phyloP scores from a whole-genome alignment of 2,797 vertebrate genomes.

The Semaprochilodus insignis region DNA sequence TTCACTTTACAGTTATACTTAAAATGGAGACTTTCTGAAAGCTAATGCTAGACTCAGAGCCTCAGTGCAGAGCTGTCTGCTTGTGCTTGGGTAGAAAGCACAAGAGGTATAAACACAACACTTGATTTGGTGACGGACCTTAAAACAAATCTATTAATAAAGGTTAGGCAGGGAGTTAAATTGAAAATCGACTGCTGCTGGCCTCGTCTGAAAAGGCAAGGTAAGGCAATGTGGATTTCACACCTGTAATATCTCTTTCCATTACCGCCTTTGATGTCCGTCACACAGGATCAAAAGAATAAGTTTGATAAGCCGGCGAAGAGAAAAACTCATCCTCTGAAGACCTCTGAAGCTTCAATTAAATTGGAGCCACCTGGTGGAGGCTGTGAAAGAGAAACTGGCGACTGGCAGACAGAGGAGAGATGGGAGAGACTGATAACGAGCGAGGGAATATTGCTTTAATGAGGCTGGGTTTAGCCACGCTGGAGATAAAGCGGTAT shows the following conservation, averaged over 20 bases:
- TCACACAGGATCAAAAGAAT: slow-evolving; percentile 49
- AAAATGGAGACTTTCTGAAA: slow-evolving; percentile 37
- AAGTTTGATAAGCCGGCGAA: slow-evolving; percentile 12
- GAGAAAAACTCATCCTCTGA: slow-evolving; percentile 30
- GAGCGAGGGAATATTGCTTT: slow-evolving; percentile 34
- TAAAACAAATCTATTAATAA: slow-evolving; percentile 49
- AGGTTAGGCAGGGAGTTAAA: slow-evolving; percentile 45
- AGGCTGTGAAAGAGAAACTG: slow-evolving; percentile 16
- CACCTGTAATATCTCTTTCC: slow-evolving; percentile 40
- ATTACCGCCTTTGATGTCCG: slow-evolving; percentile 52
- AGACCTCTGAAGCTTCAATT: slow-evolving; percentile 44
- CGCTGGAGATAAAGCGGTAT: slow-evolving; percentile 38
- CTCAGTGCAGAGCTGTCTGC: background rate
- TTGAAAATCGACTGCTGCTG: slow-evolving; percentile 42
- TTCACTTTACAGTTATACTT: slow-evolving; percentile 35
- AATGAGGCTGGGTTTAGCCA: slow-evolving; percentile 27
- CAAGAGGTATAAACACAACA: slow-evolving; percentile 31
- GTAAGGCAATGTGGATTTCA: slow-evolving; percentile 40
- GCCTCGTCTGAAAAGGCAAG: slow-evolving; percentile 9
- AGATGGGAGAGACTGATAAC: slow-evolving; percentile 33
- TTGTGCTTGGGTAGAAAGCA: background rate
- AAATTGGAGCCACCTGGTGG: slow-evolving; percentile 50
- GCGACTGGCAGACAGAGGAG: slow-evolving; percentile 12
- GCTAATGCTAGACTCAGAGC: slow-evolving; percentile 36
- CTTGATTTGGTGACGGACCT: slow-evolving; percentile 24